Conservation (phyloP, 2,888 invertebrate genomes). For the Cryptocephalus moraei region DNA sequence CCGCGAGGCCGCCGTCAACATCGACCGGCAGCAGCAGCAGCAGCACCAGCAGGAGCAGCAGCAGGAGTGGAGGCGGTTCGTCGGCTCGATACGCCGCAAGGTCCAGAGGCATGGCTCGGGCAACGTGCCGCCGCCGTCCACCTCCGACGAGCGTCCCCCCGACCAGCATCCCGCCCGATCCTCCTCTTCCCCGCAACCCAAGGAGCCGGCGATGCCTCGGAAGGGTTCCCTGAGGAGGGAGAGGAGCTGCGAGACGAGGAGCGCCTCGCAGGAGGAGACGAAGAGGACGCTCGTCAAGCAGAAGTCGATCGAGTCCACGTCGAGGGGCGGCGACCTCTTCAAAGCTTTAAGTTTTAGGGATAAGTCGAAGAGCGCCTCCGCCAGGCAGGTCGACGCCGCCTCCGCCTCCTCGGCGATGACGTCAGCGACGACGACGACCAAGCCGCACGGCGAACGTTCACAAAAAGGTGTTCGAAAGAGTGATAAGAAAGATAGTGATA, state of each 20-base stretch:
- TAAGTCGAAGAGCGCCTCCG: conserved; percentile 28
- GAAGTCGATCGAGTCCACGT: conserved; percentile 28
- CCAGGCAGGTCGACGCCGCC: conserved; percentile 26
- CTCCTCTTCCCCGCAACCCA: conserved; percentile 16
- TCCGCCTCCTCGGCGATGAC: conserved; percentile 20
- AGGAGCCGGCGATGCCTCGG: conserved; percentile 27
- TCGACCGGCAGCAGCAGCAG: conserved; percentile 24
- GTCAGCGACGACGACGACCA: conserved; percentile 15
- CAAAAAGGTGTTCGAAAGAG: conserved; percentile 34
- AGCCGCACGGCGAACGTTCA: conserved; percentile 3
- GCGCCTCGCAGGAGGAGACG: conserved; percentile 15
- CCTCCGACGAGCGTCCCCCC: conserved; percentile 7
- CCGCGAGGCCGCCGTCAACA: conserved; percentile 31
- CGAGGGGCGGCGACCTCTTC: conserved; percentile 19
- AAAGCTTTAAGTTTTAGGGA: conserved; percentile 31
- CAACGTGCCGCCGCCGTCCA: conserved; percentile 2
- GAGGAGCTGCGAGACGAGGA: conserved; percentile 22
- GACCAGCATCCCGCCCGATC: conserved; percentile 7
- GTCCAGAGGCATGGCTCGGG: conserved; percentile 36
- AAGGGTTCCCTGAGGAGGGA: conserved; percentile 34
- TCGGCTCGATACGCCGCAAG: conserved; percentile 38
- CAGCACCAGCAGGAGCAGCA: conserved; percentile 12
- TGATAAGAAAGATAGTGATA: conserved; percentile 30
- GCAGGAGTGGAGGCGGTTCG: conserved; percentile 24
- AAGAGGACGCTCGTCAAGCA: conserved; percentile 34